A percentile compares a stretch with the other conserved stretches of the same genome.
Conservation (phyloP, 2,113 vertebrate species). For the Cryptomyrus ogoouensis region DNA sequence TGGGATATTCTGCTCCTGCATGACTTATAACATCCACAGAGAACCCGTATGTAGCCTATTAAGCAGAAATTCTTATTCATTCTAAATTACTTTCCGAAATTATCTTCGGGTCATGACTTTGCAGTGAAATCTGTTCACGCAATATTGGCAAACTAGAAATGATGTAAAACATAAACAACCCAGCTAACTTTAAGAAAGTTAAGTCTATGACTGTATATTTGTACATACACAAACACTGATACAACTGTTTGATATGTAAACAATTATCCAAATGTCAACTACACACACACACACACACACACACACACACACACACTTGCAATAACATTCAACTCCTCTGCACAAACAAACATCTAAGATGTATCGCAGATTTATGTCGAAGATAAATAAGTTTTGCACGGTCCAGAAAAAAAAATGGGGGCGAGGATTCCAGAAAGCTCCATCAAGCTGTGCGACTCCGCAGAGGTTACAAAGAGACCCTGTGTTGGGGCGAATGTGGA, state of each 20-base stretch:
- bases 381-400: conserved; percentile 58
- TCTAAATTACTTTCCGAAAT: conserved; percentile 10
- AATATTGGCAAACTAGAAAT: background rate
- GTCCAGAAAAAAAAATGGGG: conserved; percentile 29
- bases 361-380: conserved; percentile 59
- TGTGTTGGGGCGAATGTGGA: conserved; percentile 39
- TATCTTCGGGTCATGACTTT: background rate
- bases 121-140: background rate
- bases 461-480: conserved; percentile 59
- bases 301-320: conserved; percentile 9
- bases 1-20: background rate
- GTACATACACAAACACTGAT: conserved; percentile 15
- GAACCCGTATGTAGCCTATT: background rate
- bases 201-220: background rate
- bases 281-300: conserved; percentile 7
- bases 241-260: background rate
- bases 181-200: conserved; percentile 12
- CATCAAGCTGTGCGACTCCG: conserved; percentile 55
- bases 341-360: conserved; percentile 39
- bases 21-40: background rate
- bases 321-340: background rate
- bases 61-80: no score
- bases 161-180: conserved; percentile 25
- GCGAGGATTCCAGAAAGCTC: conserved; percentile 56
- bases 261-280: background rate